phyloP scores from a whole-genome alignment of 2,888 invertebrate species.

The Rhingia campestris region DNA sequence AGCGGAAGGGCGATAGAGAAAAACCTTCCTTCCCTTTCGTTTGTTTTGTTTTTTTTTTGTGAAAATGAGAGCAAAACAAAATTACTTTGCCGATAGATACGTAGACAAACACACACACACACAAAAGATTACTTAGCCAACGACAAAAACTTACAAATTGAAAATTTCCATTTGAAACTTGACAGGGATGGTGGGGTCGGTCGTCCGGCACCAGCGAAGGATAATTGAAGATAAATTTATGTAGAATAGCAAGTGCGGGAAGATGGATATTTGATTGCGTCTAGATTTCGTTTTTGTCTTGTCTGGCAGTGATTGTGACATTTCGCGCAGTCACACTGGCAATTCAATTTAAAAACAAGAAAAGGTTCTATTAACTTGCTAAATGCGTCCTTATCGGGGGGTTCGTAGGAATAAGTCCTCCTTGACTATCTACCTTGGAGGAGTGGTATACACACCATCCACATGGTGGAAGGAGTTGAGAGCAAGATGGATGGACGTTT shows the following conservation, averaged over 20 bases:
- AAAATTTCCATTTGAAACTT: conserved; percentile 35
- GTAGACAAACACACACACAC: conserved; percentile 8
- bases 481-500: neutral
- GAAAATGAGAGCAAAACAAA: conserved; percentile 32
- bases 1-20: neutral
- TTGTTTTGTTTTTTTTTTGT: conserved; percentile 22
- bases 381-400: conserved; percentile 3
- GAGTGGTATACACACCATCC: neutral
- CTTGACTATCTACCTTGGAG: neutral
- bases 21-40: conserved; percentile 3
- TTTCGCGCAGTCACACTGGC: conserved; percentile 18
- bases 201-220: conserved; percentile 5
- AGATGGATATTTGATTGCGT: conserved; percentile 30
- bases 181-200: neutral
- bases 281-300: neutral
- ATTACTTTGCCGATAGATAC: conserved; percentile 17
- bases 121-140: conserved; percentile 45
- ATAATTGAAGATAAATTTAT: conserved; percentile 41
- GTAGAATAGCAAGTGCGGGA: conserved; percentile 13
- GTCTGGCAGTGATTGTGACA: conserved; percentile 12
- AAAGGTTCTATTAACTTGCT: conserved; percentile 37
- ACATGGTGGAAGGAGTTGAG: too few relatives aligned
- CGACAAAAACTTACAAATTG: conserved; percentile 58
- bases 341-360: conserved; percentile 45
- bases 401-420: neutral